These are phyloP conservation scores for Mercenaria mercenaria DNA, from an alignment of 1,140 invertebrate species.

Conservation along the genomic window DNA sequence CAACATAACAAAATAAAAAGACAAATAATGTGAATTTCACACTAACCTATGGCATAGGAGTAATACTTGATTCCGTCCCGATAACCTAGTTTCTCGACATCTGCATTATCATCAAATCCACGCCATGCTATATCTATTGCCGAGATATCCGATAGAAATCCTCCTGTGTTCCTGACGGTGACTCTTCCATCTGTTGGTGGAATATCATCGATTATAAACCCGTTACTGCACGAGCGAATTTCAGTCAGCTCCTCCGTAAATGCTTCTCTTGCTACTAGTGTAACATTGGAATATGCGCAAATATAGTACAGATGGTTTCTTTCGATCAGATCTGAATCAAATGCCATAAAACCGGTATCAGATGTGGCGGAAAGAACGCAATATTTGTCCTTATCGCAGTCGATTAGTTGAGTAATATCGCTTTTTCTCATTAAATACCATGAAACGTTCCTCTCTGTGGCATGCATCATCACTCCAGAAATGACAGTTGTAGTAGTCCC, in stretches of 20 bases:
- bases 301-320: constrained; percentile 27
- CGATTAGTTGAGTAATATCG: not conserved
- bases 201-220: constrained; percentile 54
- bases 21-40: no score
- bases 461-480: constrained; percentile 10
- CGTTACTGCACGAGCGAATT: constrained; percentile 65
- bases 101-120: constrained; percentile 41
- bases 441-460: not conserved
- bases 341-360: constrained; percentile 3
- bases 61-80: constrained; percentile 35
- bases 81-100: constrained; percentile 32
- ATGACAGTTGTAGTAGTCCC: not conserved
- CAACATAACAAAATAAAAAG: no score
- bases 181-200: constrained; percentile 34
- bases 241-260: constrained; percentile 36
- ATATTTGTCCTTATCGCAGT: constrained; percentile 37
- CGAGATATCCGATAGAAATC: constrained; percentile 2
- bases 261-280: not conserved
- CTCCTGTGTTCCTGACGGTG: constrained; percentile 3
- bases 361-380: constrained; percentile 16
- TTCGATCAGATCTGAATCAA: not conserved
- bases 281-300: constrained; percentile 45
- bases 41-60: constrained; percentile 55
- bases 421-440: constrained; percentile 51
- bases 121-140: constrained; percentile 22